Evolutionary conservation across 2,797 vertebrate species (phyloP).

Genomic region (Halcyon smyrnensis): DNA sequence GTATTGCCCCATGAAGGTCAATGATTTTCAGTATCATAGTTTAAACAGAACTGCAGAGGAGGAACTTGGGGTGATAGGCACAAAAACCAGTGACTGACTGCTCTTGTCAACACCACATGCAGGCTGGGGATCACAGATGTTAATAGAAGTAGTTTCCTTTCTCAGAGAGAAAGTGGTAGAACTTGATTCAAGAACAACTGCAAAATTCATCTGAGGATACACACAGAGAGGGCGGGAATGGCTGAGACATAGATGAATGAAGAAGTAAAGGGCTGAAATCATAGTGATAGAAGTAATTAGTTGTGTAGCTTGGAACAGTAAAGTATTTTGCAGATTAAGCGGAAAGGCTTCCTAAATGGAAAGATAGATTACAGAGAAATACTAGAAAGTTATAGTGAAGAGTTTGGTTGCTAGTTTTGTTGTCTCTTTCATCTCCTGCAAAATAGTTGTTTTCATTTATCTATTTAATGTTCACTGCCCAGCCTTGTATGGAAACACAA

Average conservation of each 20-base stretch:
- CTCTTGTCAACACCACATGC: not conserved
- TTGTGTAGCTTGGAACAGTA: not conserved
- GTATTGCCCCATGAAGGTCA: not conserved
- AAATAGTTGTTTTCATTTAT: not conserved
- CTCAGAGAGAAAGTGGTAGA: not conserved
- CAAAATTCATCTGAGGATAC: not conserved
- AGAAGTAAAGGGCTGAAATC: not conserved
- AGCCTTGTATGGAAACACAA: not conserved
- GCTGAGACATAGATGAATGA: not conserved
- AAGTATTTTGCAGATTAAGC: not conserved
- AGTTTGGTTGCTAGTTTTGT: not conserved
- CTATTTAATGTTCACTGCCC: not conserved
- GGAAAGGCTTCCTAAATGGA: not conserved
- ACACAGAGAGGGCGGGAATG: not conserved
- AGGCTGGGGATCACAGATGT: not conserved
- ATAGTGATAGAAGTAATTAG: rapidly evolving
- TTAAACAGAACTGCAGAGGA: not conserved
- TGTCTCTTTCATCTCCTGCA: not conserved
- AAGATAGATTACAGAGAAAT: not conserved
- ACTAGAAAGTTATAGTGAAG: not conserved
- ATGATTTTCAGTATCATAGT: not conserved
- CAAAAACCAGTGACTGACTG: not conserved
- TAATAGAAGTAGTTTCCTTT: not conserved
- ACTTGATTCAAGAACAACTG: not conserved
- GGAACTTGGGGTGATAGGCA: not conserved